Percentiles rank a stretch among this genome's conserved stretches.
Conservation (phyloP, 2,113 vertebrate genomes). For the Atrichornis clamosus region DNA sequence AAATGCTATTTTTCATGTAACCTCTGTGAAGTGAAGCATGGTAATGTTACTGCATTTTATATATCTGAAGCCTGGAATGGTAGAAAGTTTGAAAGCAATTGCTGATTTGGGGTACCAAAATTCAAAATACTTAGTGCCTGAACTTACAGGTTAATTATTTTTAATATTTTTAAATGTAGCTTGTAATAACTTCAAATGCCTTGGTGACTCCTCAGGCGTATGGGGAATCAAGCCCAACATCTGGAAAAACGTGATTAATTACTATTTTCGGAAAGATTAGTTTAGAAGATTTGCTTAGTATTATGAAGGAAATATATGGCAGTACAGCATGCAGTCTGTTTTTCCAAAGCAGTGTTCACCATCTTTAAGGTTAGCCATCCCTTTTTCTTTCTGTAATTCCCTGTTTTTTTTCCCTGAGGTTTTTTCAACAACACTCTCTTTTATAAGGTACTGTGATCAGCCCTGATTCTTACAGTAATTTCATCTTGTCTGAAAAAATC, state of each 20-base stretch:
- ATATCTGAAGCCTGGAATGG: background rate
- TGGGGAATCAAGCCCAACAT: background rate
- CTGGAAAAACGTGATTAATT: background rate
- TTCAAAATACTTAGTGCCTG: background rate
- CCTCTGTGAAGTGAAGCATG: background rate
- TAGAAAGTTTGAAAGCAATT: background rate
- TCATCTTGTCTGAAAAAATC: background rate
- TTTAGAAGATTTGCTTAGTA: background rate
- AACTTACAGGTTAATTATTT: background rate
- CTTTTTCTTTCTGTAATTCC: background rate
- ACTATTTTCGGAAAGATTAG: background rate
- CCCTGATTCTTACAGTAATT: background rate
- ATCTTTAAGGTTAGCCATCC: background rate
- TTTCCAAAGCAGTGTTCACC: background rate
- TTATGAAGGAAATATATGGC: background rate
- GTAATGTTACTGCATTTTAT: background rate
- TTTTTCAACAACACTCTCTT: background rate
- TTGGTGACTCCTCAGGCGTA: background rate
- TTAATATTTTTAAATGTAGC: background rate
- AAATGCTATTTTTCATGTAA: background rate
- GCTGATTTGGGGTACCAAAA: background rate
- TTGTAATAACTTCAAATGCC: background rate
- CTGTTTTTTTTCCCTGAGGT: background rate
- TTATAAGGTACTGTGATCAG: background rate
- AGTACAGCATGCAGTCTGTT: background rate